Conservation (phyloP, 2,113 vertebrate species). For the Periophthalmus modestus region DNA sequence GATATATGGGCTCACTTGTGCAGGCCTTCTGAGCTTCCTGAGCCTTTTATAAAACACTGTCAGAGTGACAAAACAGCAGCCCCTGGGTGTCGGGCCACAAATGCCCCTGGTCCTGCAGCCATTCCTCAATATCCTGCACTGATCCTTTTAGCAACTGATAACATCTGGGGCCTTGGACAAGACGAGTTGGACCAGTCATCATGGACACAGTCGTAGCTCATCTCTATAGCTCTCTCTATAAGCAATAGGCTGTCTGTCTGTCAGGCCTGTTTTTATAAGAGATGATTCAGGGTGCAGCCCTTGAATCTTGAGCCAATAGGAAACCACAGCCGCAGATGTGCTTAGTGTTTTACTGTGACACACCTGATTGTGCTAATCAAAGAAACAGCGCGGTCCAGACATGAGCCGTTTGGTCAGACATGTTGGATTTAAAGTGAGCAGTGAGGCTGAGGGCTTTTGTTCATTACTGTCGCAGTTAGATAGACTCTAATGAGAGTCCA, state of each 20-base stretch:
- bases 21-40: slow-evolving; percentile 68
- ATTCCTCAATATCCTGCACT: slow-evolving; percentile 67
- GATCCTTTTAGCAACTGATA: slow-evolving; percentile 67
- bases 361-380: slow-evolving; percentile 36
- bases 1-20: slow-evolving; percentile 64
- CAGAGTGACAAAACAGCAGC: slow-evolving; percentile 77
- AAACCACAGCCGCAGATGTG: slow-evolving; percentile 18
- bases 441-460: slow-evolving; percentile 9
- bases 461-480: slow-evolving; percentile 42
- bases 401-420: slow-evolving; percentile 5
- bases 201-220: slow-evolving; percentile 59
- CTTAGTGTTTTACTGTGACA: not conserved
- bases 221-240: slow-evolving; percentile 53
- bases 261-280: slow-evolving; percentile 65
- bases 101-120: slow-evolving; percentile 56
- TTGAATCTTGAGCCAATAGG: slow-evolving; percentile 45
- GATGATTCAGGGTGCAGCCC: slow-evolving; percentile 61
- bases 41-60: slow-evolving; percentile 75
- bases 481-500: slow-evolving; percentile 52
- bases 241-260: slow-evolving; percentile 60
- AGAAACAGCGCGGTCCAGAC: not conserved
- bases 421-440: slow-evolving; percentile 18
- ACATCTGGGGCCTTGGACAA: slow-evolving; percentile 68
- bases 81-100: slow-evolving; percentile 67
- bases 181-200: slow-evolving; percentile 52